phyloP scores from a whole-genome alignment of 92 coral and sea anemone species.

The Epizoanthus fatuus region DNA sequence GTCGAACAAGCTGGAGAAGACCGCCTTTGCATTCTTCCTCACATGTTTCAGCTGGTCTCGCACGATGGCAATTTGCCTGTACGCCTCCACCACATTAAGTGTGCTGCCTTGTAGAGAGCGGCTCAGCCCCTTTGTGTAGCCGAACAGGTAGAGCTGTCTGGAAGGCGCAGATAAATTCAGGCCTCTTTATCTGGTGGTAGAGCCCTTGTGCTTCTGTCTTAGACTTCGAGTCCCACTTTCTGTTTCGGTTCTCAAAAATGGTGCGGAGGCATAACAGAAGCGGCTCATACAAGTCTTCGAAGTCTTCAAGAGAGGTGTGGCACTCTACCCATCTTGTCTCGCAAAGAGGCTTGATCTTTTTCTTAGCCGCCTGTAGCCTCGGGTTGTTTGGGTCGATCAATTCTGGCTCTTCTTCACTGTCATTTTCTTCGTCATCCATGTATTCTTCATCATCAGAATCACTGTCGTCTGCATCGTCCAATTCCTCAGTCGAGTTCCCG shows the following conservation, averaged over 20 bases:
- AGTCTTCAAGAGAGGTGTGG: constrained; percentile 71
- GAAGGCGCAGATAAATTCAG: constrained; percentile 66
- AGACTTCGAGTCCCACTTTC: constrained; percentile 64
- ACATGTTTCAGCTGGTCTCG: constrained; percentile 55
- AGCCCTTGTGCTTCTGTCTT: constrained; percentile 71
- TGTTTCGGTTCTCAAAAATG: constrained; percentile 47
- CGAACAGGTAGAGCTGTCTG: constrained; percentile 55
- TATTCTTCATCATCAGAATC: constrained; percentile 49
- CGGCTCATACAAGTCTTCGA: constrained; percentile 60
- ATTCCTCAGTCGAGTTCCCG: too few species aligned
- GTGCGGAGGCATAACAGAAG: constrained; percentile 59
- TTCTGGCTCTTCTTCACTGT: constrained; percentile 39
- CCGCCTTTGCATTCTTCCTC: constrained; percentile 42
- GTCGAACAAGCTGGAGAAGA: constrained; percentile 46
- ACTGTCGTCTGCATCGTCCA: constrained; percentile 43
- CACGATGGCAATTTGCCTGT: constrained; percentile 58
- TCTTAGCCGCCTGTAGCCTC: constrained; percentile 57
- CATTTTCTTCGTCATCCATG: constrained; percentile 5
- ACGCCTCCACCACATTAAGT: constrained; percentile 61
- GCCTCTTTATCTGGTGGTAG: constrained; percentile 61
- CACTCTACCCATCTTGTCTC: constrained; percentile 80
- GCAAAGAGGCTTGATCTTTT: constrained; percentile 71
- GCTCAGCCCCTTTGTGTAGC: constrained; percentile 61
- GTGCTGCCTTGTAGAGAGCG: constrained; percentile 69
- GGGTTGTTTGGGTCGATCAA: constrained; percentile 20